Base-by-base conservation (phyloP, 2,888 invertebrate species). In the Teleiodes luculella region DNA sequence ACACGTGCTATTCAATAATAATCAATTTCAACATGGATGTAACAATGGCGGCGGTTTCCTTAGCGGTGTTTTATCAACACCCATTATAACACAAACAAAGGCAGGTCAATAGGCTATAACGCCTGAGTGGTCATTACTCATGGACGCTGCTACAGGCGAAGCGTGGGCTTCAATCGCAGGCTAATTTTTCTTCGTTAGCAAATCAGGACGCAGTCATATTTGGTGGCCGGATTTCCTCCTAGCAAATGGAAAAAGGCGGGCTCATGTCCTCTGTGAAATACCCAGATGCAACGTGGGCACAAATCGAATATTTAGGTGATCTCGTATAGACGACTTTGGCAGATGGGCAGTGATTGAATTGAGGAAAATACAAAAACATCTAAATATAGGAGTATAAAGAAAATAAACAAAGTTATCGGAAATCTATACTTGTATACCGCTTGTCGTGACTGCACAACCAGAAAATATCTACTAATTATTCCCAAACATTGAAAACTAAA, bases 91-190 rank as follows among this genome's bases (percentile, higher is more conserved):
- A 30, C 20, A 35, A 50, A 61, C 57, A 58, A 58, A 59, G 61
- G 56, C 54, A 59, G 63, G 67, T 64, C 62, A 65, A 58, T 58
- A 56, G 62, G 60, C 61, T 55, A 55, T 50, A 60, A 56, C 43
- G n/a, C 11, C 43, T 43, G 54, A 18, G 39, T 48, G 52, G 49
- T 49, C 55, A 62, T 67, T 64, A 64, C 55, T 65, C 56, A 59
- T 54, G 11, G 13, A 11, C 20, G 33, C 7, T 4, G 30, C 43
- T 16, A 46, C 14, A 6, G n/a, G 46, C 55, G 53, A 54, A 54
- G 57, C 58, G 62, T 63, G 53, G 60, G 61, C 30, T 57, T 54
- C 45, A 56, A 56, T 62, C 46, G 49, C 46, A 50, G 52, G 35
- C 37, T 53, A 49, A 58, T 56, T 61, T 64, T 64, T 62, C 65